Evolutionary conservation across 1,140 invertebrate genomes (phyloP).

Genomic region (Drosophila mauritiana): DNA sequence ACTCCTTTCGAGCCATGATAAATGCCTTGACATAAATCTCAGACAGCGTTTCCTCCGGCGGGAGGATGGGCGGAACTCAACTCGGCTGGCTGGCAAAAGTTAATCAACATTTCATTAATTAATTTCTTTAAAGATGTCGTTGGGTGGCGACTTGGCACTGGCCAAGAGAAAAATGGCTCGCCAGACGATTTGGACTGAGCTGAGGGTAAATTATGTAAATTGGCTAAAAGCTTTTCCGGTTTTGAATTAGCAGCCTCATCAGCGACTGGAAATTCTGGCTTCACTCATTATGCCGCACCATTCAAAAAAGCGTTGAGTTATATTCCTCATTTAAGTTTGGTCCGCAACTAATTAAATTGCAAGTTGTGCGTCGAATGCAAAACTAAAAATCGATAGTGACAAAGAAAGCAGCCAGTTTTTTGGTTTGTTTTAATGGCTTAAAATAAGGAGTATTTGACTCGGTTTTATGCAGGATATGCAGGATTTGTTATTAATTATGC

Average conservation of each 20-base stretch:
- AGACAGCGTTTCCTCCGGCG: conserved; percentile 37
- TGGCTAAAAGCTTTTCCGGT: conserved; percentile 83
- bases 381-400: conserved; percentile 13
- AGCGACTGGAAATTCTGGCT: conserved; percentile 49
- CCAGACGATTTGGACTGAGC: conserved; percentile 53
- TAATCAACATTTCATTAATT: conserved; percentile 84
- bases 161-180: conserved; percentile 68
- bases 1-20: conserved; percentile 75
- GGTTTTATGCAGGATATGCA: too few species aligned
- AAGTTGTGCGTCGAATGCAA: conserved; percentile 21
- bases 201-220: conserved; percentile 79
- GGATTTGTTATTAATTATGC: too few species aligned
- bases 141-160: conserved; percentile 23
- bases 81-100: conserved; percentile 74
- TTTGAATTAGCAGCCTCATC: conserved; percentile 82
- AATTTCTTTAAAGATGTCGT: conserved; percentile 83
- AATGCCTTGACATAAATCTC: conserved; percentile 81
- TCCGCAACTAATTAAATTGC: conserved; percentile 44
- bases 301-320: conserved; percentile 53
- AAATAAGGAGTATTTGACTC: neutral
- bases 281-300: conserved; percentile 60
- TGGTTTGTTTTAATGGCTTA: neutral
- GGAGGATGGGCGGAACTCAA: conserved; percentile 8
- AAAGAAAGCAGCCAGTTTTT: neutral
- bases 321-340: conserved; percentile 48